These are phyloP conservation scores for Myodes glareolus DNA, from an alignment of 2,113 vertebrate genomes.

Conservation along the genomic window DNA sequence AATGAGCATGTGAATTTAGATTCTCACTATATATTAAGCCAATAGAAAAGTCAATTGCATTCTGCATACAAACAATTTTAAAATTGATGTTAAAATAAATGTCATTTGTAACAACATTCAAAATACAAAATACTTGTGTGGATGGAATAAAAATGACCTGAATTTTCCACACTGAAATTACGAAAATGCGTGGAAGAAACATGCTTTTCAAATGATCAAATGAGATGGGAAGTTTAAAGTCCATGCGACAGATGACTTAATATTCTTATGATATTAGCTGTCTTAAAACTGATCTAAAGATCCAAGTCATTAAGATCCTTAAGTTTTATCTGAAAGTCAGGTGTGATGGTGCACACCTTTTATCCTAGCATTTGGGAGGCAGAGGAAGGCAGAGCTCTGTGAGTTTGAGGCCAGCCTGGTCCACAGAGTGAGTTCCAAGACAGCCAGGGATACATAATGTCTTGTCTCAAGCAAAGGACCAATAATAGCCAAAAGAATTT, in stretches of 20 bases:
- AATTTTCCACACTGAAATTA: background rate
- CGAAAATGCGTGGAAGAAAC: conserved; percentile 1
- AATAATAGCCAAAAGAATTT: conserved; percentile 1
- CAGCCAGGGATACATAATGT: background rate
- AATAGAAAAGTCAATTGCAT: background rate
- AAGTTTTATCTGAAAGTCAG: conserved; percentile 17
- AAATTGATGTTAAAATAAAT: background rate
- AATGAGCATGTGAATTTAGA: conserved; percentile 3
- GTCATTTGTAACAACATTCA: background rate
- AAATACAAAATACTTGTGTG: conserved; percentile 13
- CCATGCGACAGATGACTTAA: background rate
- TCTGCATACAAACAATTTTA: background rate
- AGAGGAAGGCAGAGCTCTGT: background rate
- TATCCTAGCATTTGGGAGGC: too few relatives aligned
- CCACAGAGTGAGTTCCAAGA: background rate
- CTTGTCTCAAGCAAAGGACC: background rate
- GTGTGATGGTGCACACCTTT: background rate
- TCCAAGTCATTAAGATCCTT: background rate
- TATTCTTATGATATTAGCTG: background rate
- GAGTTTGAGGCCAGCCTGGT: background rate
- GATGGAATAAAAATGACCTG: conserved; percentile 19
- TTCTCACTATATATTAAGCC: background rate
- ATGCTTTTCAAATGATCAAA: background rate
- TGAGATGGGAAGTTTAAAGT: background rate
- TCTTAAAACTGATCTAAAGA: conserved; percentile 5